Evolutionary conservation across 53 echinoderm and acorn worm species (phyloP).

Genomic region (Henricia sp.): DNA sequence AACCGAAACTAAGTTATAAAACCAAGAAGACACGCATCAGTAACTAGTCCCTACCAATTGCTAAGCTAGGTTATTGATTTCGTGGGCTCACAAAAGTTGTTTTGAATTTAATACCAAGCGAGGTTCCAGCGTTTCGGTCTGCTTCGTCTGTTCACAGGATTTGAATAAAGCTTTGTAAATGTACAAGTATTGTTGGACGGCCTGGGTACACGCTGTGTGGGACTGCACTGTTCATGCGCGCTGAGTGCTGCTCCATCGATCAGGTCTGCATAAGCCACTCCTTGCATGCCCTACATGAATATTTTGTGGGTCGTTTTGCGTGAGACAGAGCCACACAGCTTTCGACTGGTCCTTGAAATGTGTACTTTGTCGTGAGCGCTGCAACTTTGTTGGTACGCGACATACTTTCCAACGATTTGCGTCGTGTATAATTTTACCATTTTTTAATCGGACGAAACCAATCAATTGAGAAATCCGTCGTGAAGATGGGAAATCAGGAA

Average conservation of each 20-base stretch:
- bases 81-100: not conserved
- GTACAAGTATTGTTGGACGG: slow-evolving; percentile 18
- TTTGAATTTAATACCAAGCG: not conserved
- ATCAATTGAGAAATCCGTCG: not conserved
- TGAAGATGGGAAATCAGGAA: slow-evolving; percentile 86
- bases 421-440: slow-evolving; percentile 20
- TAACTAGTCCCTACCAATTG: too few relatives aligned
- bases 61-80: not conserved
- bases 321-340: not conserved
- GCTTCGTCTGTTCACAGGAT: slow-evolving; percentile 27
- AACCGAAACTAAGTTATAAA: too few relatives aligned
- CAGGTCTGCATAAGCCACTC: slow-evolving; percentile 61
- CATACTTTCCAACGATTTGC: not conserved
- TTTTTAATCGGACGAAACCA: slow-evolving; percentile 19
- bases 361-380: slow-evolving; percentile 66
- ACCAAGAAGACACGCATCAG: too few relatives aligned
- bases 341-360: slow-evolving; percentile 43
- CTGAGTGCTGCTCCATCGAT: not conserved
- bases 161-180: slow-evolving; percentile 43
- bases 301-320: slow-evolving; percentile 29
- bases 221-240: slow-evolving; percentile 21
- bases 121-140: slow-evolving; percentile 23
- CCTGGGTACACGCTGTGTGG: not conserved
- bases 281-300: slow-evolving; percentile 46
- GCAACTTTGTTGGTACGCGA: slow-evolving; percentile 35